Percentiles rank a stretch among this genome's conserved stretches.
phyloP scores from a whole-genome alignment of 2,797 vertebrate genomes.

The Clamator glandarius region DNA sequence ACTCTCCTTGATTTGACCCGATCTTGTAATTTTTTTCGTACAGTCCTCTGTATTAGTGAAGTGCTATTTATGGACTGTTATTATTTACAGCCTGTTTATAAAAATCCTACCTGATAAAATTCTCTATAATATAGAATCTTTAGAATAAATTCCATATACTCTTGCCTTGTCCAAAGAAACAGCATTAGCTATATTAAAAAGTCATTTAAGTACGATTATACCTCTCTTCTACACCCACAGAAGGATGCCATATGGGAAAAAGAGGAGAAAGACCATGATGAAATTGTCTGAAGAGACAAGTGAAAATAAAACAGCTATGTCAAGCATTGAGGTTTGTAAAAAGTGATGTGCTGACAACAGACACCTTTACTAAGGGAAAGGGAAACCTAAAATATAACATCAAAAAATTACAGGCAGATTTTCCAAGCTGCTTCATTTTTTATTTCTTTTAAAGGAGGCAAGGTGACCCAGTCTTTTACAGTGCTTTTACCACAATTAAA shows the following conservation, averaged over 20 bases:
- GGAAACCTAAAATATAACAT: background rate
- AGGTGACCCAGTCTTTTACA: background rate
- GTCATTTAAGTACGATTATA: background rate
- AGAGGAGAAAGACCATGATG: background rate
- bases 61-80: background rate
- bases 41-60: background rate
- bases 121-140: background rate
- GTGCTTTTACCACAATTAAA: background rate
- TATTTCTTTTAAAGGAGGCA: background rate
- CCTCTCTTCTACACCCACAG: background rate
- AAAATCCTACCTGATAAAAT: background rate
- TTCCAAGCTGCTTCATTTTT: background rate
- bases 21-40: background rate
- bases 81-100: background rate
- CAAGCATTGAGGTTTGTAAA: conserved; percentile 6
- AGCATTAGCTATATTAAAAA: background rate
- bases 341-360: background rate
- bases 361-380: background rate
- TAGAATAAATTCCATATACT: background rate
- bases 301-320: conserved; percentile 37
- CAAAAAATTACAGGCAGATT: background rate
- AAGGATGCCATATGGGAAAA: background rate
- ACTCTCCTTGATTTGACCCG: background rate
- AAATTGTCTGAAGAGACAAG: conserved; percentile 20
- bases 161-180: background rate